Base-by-base conservation (phyloP, 2,888 invertebrate genomes). In the Leucoptera coffeella region DNA sequence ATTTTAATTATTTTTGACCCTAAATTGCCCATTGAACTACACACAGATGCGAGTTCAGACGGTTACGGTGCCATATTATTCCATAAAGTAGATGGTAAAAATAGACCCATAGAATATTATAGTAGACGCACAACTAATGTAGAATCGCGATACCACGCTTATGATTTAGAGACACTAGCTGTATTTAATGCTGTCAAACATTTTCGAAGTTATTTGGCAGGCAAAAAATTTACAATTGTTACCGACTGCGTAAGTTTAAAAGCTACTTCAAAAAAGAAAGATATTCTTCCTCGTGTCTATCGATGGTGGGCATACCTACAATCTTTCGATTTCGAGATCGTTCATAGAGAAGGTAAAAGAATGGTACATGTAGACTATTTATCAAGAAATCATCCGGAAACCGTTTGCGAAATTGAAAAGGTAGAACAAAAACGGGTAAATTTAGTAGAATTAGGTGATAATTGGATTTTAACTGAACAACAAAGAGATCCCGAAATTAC, bases 301-400 rank as follows among this genome's bases (percentile, higher is more conserved):
- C 17, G 30, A 8, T 34, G 34, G 30, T 34, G 34, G 29, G 23
- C 28, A 2, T 31, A 25, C 15, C 14, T 34, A 4, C 32, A 33
- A 12, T 25, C 30, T 15, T 30, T 15, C 12, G 14, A 29, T 17
- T 34, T 41, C 15, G 36, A 38, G 1, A 38, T 45, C 1, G 14
- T 35, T 1, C 37, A 43, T 12, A 9, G 30, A 0, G 30, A 38
- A 25, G 39, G 40, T 2, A 32, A 37, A 1, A 2, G 17, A 1
- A 37, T 43, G 37, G 35, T 37, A 8, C 41, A 42, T 13, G 43
- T 36, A 1, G 42, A 43, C 12, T 41, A 27, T 9, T 27, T 43
- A 2, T 42, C 40, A 5, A 25, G 42, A 22, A 41, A 42, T 14
- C 38, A n/a, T n/a, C n/a, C n/a, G n/a, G n/a, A n/a, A n/a, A n/a